These are phyloP conservation scores for Latrodectus hesperus DNA, from an alignment of 2,888 invertebrate genomes.

Conservation along the genomic window DNA sequence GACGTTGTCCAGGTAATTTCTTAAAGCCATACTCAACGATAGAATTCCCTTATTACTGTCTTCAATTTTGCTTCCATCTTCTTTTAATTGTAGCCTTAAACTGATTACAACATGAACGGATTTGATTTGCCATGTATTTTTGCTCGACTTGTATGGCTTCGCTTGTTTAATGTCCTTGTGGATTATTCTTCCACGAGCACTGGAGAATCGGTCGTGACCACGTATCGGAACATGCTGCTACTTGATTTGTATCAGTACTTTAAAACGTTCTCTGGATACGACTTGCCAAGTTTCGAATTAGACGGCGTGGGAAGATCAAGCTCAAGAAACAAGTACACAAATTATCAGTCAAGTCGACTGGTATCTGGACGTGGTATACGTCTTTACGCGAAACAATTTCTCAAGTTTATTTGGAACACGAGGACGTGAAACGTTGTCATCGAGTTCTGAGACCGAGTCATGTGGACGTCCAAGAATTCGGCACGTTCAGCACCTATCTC, in stretches of 20 bases:
- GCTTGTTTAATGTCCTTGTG: background rate
- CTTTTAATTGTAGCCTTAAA: background rate
- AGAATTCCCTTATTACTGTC: too few relatives aligned
- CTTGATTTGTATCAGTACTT: slow-evolving; percentile 24
- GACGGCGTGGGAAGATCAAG: slow-evolving; percentile 20
- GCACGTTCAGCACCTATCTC: slow-evolving; percentile 29
- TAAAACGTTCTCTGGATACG: slow-evolving; percentile 13
- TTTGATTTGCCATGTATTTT: slow-evolving; percentile 32
- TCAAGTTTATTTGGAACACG: background rate
- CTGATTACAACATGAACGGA: slow-evolving; percentile 28
- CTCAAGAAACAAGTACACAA: background rate
- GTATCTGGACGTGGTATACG: slow-evolving; percentile 40
- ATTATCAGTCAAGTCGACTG: slow-evolving; percentile 17
- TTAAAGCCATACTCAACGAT: too few relatives aligned
- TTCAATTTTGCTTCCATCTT: too few relatives aligned
- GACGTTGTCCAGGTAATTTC: too few relatives aligned
- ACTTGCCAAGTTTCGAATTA: slow-evolving; percentile 26
- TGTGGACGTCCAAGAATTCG: slow-evolving; percentile 9
- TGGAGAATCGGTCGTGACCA: background rate
- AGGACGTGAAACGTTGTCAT: background rate
- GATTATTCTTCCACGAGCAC: slow-evolving; percentile 1
- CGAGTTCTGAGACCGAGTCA: background rate
- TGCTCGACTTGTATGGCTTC: background rate
- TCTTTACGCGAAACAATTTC: background rate
- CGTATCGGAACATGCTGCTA: slow-evolving; percentile 5